Conservation (phyloP, 2,113 vertebrate genomes). For the Macrotus californicus region DNA sequence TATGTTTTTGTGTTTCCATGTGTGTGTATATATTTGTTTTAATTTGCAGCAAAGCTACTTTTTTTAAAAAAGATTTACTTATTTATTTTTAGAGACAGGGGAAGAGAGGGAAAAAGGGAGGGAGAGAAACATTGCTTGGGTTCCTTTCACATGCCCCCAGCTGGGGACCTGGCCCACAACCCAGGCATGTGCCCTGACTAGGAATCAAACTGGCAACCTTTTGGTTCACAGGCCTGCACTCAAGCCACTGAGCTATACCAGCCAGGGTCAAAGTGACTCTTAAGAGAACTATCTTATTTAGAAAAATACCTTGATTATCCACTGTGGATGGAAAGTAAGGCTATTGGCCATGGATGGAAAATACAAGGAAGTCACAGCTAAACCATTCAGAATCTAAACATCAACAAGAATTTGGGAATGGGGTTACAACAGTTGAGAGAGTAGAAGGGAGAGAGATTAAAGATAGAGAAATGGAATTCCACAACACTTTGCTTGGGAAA, state of each 20-base stretch:
- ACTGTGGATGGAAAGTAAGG: background rate
- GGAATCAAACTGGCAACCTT: background rate
- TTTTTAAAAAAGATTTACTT: background rate
- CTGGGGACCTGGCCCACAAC: too few species aligned
- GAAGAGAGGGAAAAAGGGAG: background rate
- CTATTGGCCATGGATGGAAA: background rate
- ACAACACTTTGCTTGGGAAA: background rate
- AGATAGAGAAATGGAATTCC: background rate
- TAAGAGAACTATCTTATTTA: background rate
- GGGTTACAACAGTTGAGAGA: background rate
- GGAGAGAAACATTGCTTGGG: background rate
- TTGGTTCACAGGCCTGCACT: background rate
- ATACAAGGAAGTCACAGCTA: background rate
- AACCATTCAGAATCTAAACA: background rate
- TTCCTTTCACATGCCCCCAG: too few species aligned
- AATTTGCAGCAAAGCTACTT: background rate
- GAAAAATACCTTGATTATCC: background rate
- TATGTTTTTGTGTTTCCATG: background rate
- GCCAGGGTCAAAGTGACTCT: background rate
- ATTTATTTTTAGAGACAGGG: background rate
- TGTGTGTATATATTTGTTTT: background rate
- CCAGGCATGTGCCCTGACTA: background rate
- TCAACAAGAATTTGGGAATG: background rate
- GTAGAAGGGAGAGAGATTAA: background rate
- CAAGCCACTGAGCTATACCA: background rate